A percentile compares a stretch with the other conserved stretches of the same genome.
Conservation (phyloP, 2,797 vertebrate genomes). For the Pampus argenteus region DNA sequence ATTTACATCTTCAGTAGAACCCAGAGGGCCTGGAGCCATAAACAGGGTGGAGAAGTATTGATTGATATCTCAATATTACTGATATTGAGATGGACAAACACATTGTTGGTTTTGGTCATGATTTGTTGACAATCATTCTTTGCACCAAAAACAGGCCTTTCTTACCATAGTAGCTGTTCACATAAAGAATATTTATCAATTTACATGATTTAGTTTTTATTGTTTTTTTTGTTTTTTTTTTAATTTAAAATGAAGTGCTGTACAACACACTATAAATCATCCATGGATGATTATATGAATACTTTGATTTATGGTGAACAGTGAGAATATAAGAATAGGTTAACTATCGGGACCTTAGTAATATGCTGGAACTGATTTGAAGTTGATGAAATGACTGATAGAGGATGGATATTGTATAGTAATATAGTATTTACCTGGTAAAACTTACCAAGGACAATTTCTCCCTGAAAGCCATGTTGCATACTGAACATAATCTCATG, state of each 20-base stretch:
- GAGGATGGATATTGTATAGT: background rate
- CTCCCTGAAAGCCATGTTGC: background rate
- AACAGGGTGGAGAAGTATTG: no score
- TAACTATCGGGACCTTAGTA: background rate
- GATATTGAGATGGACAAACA: no score
- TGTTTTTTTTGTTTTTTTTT: no score
- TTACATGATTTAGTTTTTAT: no score
- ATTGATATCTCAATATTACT: no score
- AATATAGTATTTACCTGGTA: background rate
- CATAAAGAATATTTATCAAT: background rate
- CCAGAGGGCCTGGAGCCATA: no score
- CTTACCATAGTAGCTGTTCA: background rate
- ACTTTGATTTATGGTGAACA: background rate
- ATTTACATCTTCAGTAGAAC: no score
- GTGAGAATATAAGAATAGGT: background rate
- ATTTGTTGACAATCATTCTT: no score
- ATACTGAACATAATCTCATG: background rate
- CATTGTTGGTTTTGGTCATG: no score
- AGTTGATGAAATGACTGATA: background rate
- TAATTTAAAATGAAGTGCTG: background rate
- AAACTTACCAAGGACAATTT: constrained; percentile 4
- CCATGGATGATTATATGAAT: background rate
- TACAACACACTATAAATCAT: background rate
- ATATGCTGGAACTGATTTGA: background rate
- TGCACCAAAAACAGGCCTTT: background rate